These are phyloP conservation scores for Siderastrea radians DNA, from an alignment of 92 coral and sea anemone genomes.

Conservation along the genomic window DNA sequence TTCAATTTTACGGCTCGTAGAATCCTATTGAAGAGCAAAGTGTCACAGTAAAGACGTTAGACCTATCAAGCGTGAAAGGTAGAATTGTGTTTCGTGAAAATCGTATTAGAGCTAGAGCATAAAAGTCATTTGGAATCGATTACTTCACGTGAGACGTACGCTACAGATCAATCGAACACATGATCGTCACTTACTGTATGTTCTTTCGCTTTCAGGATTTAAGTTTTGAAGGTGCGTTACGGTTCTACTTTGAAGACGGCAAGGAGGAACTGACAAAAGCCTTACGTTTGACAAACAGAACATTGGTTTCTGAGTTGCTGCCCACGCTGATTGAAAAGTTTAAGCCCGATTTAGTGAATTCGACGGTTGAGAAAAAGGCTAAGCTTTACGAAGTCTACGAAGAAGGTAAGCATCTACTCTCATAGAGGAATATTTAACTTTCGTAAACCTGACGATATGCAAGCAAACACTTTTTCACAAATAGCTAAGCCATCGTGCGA, in stretches of 20 bases:
- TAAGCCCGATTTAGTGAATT: constrained; percentile 90
- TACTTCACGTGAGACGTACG: constrained; percentile 23
- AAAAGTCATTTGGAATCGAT: constrained; percentile 26
- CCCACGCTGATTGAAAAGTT: constrained; percentile 96
- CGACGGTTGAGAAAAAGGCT: constrained; percentile 82
- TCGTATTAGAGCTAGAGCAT: constrained; percentile 6
- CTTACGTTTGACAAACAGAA: constrained; percentile 81
- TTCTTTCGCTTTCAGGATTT: constrained; percentile 73
- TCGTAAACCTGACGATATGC: background rate
- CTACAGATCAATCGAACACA: constrained; percentile 2
- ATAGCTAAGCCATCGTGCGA: background rate
- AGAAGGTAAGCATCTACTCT: constrained; percentile 52
- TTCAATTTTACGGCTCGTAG: constrained; percentile 28
- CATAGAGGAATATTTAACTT: too few relatives aligned
- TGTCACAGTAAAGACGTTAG: background rate
- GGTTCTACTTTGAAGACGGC: constrained; percentile 96
- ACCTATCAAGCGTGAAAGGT: constrained; percentile 25
- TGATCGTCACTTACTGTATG: background rate
- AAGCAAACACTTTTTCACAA: background rate
- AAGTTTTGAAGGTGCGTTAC: constrained; percentile 94
- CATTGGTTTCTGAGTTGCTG: constrained; percentile 90
- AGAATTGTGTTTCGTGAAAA: constrained; percentile 7
- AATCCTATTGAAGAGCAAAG: constrained; percentile 20
- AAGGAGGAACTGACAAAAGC: constrained; percentile 97
- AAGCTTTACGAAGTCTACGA: constrained; percentile 95